phyloP scores from a whole-genome alignment of 2,888 invertebrate species.

The Muschampia plurimacula region DNA sequence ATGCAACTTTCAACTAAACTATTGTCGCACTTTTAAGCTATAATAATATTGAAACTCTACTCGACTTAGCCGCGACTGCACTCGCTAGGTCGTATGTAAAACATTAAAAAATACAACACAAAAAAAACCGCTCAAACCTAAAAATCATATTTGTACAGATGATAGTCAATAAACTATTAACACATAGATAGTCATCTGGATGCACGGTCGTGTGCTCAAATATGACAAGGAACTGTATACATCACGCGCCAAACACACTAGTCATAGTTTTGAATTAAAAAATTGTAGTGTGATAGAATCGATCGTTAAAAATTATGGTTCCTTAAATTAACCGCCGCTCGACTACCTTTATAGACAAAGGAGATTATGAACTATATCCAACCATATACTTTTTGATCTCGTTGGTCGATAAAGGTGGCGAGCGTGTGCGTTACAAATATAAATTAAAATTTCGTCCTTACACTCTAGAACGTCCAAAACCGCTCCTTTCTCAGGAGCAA shows the following conservation, averaged over 20 bases:
- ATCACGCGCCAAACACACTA: slow-evolving; percentile 65
- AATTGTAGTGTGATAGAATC: slow-evolving; percentile 69
- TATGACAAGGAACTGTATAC: slow-evolving; percentile 49
- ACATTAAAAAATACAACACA: slow-evolving; percentile 39
- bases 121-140: slow-evolving; percentile 33
- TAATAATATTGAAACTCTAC: background rate
- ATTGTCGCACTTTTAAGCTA: slow-evolving; percentile 4
- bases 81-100: slow-evolving; percentile 28
- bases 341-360: slow-evolving; percentile 55
- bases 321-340: slow-evolving; percentile 53
- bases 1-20: slow-evolving; percentile 7
- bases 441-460: slow-evolving; percentile 30
- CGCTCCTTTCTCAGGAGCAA: slow-evolving; percentile 7
- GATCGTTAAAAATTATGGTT: slow-evolving; percentile 50
- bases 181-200: slow-evolving; percentile 24
- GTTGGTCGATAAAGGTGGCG: slow-evolving; percentile 55
- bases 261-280: slow-evolving; percentile 77
- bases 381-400: slow-evolving; percentile 46
- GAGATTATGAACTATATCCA: slow-evolving; percentile 48
- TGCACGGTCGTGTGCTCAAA: slow-evolving; percentile 33
- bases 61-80: slow-evolving; percentile 1
- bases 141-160: slow-evolving; percentile 41
- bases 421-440: slow-evolving; percentile 42
- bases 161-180: background rate
- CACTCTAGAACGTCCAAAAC: slow-evolving; percentile 35